Conservation (phyloP, 1,140 invertebrate species). For the Cotesia chilonis region DNA sequence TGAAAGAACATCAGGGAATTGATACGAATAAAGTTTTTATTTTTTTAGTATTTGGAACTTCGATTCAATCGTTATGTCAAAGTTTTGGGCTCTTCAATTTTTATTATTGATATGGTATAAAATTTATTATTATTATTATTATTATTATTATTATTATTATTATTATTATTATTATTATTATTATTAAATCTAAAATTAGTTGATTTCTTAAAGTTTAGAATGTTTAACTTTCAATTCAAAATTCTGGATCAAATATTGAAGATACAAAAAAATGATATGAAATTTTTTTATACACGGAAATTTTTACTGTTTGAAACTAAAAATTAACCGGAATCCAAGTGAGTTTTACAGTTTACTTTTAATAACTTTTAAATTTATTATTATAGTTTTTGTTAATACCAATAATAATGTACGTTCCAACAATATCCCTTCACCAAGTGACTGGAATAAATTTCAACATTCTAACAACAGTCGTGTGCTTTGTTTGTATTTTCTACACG, state of each 20-base stretch:
- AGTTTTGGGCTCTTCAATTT: constrained; percentile 73
- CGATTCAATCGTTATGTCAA: constrained; percentile 73
- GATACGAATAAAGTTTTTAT: no score
- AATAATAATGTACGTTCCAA: constrained; percentile 89
- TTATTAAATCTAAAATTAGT: neutral
- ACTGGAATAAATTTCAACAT: constrained; percentile 77
- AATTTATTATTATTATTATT: neutral
- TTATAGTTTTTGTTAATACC: constrained; percentile 80
- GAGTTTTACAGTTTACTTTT: no score
- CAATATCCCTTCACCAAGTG: constrained; percentile 87
- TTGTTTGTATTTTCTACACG: constrained; percentile 85
- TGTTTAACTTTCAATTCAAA: no score
- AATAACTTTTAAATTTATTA: constrained; percentile 4
- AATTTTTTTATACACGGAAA: no score
- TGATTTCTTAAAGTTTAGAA: no score
- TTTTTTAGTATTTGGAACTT: constrained; percentile 76
- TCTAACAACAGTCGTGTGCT: constrained; percentile 75
- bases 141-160: no score
- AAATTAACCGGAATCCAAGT: no score
- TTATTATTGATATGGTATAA: constrained; percentile 69
- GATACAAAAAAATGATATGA: no score
- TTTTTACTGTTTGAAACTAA: no score
- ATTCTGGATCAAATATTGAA: no score
- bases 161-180: no score
- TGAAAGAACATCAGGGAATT: no score